These are phyloP conservation scores for Drosophila chauvacae DNA, from an alignment of 1,140 invertebrate genomes.

Conservation along the genomic window DNA sequence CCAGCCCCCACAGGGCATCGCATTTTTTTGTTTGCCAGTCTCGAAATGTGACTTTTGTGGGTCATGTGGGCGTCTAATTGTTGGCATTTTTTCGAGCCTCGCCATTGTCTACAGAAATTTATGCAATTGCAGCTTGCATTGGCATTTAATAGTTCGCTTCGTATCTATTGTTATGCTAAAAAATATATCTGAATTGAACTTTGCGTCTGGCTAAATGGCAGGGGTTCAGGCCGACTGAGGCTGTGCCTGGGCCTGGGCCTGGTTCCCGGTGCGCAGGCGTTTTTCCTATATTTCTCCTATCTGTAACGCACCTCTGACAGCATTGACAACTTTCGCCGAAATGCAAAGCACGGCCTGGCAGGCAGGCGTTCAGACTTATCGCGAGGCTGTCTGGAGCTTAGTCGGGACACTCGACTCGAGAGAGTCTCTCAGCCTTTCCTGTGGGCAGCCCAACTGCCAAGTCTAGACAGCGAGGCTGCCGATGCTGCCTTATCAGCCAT, in stretches of 20 bases:
- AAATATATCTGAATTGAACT: conserved; percentile 41
- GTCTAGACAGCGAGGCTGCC: conserved; percentile 62
- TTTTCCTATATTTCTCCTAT: conserved; percentile 21
- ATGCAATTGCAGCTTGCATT: conserved; percentile 58
- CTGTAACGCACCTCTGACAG: conserved; percentile 56
- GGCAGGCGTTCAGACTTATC: conserved; percentile 53
- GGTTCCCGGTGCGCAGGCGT: conserved; percentile 33
- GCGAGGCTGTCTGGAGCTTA: conserved; percentile 50
- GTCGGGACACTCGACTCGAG: background rate
- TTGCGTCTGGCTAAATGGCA: conserved; percentile 40
- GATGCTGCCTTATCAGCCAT: conserved; percentile 55
- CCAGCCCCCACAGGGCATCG: conserved; percentile 58
- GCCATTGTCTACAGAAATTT: conserved; percentile 59
- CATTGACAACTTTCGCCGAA: conserved; percentile 62
- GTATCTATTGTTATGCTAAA: conserved; percentile 55
- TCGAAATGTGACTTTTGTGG: conserved; percentile 50
- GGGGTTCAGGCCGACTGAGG: conserved; percentile 18
- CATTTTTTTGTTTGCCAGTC: conserved; percentile 18
- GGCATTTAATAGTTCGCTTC: conserved; percentile 57
- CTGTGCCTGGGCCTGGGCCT: background rate
- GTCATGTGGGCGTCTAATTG: conserved; percentile 77
- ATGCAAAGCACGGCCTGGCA: conserved; percentile 36
- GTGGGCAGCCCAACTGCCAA: conserved; percentile 48
- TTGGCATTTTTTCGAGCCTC: conserved; percentile 53
- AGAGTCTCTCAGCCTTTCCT: conserved; percentile 38